Percentiles rank a stretch among this genome's conserved stretches.
Conservation (phyloP, 2,888 invertebrate species). For the Dorcus hopei region DNA sequence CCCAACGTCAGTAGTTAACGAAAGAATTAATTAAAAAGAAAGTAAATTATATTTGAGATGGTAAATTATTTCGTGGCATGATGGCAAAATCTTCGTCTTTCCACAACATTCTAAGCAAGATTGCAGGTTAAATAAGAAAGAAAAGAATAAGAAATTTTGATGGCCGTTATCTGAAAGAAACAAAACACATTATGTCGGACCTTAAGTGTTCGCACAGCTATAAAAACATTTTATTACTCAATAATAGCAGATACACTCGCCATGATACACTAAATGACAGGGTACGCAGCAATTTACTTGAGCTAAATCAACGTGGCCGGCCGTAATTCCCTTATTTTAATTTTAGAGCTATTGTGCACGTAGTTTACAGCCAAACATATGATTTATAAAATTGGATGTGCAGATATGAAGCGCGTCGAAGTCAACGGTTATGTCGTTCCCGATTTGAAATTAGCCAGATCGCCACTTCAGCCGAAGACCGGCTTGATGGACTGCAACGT, state of each 20-base stretch:
- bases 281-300: conserved; percentile 31
- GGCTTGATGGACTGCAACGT: conserved; percentile 6
- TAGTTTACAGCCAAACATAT: conserved; percentile 22
- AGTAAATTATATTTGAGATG: too few species aligned
- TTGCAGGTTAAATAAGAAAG: background rate
- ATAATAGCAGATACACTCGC: conserved; percentile 32
- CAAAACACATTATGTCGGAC: conserved; percentile 4
- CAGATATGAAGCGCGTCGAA: conserved; percentile 24
- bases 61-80: too few species aligned
- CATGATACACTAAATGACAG: conserved; percentile 35
- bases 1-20: too few species aligned
- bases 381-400: conserved; percentile 35
- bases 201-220: conserved; percentile 29
- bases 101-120: too few species aligned
- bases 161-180: background rate
- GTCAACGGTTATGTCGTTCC: conserved; percentile 26
- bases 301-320: conserved; percentile 23
- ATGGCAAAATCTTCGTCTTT: too few species aligned
- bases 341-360: conserved; percentile 9
- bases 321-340: conserved; percentile 32
- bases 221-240: conserved; percentile 37
- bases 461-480: conserved; percentile 15
- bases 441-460: conserved; percentile 23
- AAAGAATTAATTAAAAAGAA: too few species aligned
- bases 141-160: conserved; percentile 20